Evolutionary conservation across 1,140 invertebrate species (phyloP), one percentile per base, ranked within the genome.

Genomic region (Drosophila ambigua): DNA sequence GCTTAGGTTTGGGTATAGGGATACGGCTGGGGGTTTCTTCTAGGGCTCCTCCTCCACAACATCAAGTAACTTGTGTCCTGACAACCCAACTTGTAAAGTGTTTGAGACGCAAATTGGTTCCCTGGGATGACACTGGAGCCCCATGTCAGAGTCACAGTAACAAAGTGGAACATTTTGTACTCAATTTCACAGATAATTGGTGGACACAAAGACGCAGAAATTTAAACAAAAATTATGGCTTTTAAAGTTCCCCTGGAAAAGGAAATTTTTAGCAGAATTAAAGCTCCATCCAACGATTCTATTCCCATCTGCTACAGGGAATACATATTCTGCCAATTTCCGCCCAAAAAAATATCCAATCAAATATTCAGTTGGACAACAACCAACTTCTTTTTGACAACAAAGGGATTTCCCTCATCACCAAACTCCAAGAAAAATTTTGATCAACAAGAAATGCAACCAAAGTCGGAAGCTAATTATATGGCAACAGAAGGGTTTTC

Each of bases 71-170:
- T 20, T 23, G 43, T 26, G 16, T 4, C 23, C 13, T 15, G 65
- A 35, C 50, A 54, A 35, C 49, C 66, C 44, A 57, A 58, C 67
- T 69, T 71, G 67, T 69, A 66, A 81, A 76, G 60, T 67, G 57
- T 55, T 64, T 52, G 43, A 54, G 46, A 74, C 61, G 50, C 54
- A 74, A 78, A 81, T 81, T 77, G 82, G 50, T 68, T 83, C 23
- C 57, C 54, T 54, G 55, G 69, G 55, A 59, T 71, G 28, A 65
- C 54, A 55, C 26, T 59, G 55, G 50, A 43, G 43, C 35, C 23
- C 35, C 35, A 39, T 39, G 35, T 39, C 35, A 13, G 11, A 39
- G 11, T 4, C 11, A 11, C 35, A 39, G 35, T 11, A 39, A 39
- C 35, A 39, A 48, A 77, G 61, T 72, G 45, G 60, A 72, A 49